Conservation (phyloP, 2,797 vertebrate genomes). For the Lates japonicus region DNA sequence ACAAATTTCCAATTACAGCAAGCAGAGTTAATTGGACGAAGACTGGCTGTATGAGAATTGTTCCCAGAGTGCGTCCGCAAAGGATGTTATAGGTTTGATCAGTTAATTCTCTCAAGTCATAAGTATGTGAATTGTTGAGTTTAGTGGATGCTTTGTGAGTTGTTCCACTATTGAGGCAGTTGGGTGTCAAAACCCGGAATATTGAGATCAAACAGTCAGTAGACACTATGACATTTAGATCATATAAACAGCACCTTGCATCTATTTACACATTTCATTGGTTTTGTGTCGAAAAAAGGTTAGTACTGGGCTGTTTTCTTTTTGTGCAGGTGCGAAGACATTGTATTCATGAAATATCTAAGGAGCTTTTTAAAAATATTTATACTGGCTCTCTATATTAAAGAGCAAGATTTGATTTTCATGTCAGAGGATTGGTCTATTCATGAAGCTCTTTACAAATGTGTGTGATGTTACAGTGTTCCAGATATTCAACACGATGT, state of each 20-base stretch:
- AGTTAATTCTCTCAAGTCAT: conserved; percentile 48
- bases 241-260: conserved; percentile 40
- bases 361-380: background rate
- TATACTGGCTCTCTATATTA: too few species aligned
- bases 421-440: conserved; percentile 29
- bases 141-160: conserved; percentile 39
- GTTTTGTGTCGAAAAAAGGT: conserved; percentile 24
- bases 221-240: too few species aligned
- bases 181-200: conserved; percentile 33
- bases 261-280: conserved; percentile 42
- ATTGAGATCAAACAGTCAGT: too few species aligned
- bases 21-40: conserved; percentile 51
- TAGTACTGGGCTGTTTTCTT: background rate
- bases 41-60: conserved; percentile 40
- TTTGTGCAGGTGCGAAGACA: background rate
- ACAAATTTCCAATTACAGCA: conserved; percentile 46
- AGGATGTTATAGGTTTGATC: conserved; percentile 42
- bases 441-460: conserved; percentile 16
- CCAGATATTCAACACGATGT: conserved; percentile 44
- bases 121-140: conserved; percentile 26
- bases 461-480: conserved; percentile 33
- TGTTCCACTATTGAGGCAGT: conserved; percentile 48
- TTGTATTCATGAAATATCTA: conserved; percentile 4
- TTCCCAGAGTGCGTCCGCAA: conserved; percentile 33
- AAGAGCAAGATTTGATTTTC: conserved; percentile 32